Percentiles rank a stretch among this genome's conserved stretches.
phyloP scores from a whole-genome alignment of 1,140 invertebrate species.

The Brachionus calyciflorus region DNA sequence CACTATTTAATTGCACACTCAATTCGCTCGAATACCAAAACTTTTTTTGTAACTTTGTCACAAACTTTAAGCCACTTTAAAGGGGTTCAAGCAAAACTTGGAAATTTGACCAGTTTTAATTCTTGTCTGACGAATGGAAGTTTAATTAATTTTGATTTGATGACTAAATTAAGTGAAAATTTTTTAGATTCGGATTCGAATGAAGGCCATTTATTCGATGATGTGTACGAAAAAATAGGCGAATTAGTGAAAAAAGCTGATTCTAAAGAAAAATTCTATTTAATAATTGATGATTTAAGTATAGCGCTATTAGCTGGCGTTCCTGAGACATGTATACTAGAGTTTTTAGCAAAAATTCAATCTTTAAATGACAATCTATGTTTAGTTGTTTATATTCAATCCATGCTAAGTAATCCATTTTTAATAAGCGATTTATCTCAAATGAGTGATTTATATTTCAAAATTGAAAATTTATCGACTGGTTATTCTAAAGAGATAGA shows the following conservation, averaged over 20 bases:
- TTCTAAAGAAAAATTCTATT: not conserved
- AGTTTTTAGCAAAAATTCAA: constrained; percentile 9
- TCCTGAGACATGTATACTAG: not conserved
- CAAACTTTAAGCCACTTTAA: constrained; percentile 40
- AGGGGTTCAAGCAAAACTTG: constrained; percentile 40
- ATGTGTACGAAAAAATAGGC: not conserved
- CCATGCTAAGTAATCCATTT: not conserved
- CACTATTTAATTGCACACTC: constrained; percentile 4
- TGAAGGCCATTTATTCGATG: not conserved
- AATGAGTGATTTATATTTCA: constrained; percentile 18
- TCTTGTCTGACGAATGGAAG: not conserved
- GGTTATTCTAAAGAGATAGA: constrained; percentile 39
- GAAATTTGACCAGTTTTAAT: not conserved
- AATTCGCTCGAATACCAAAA: constrained; percentile 14
- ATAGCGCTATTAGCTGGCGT: not conserved
- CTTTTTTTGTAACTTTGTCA: not conserved
- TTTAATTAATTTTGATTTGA: constrained; percentile 5
- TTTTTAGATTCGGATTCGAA: not conserved
- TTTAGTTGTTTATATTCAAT: constrained; percentile 14
- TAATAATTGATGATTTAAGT: constrained; percentile 14
- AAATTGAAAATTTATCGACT: constrained; percentile 6
- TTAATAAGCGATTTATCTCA: constrained; percentile 27
- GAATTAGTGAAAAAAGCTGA: not conserved
- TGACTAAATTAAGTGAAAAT: not conserved
- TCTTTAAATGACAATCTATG: not conserved